Evolutionary conservation across 1,140 invertebrate species (phyloP).

Genomic region (Phocides pigmalion): DNA sequence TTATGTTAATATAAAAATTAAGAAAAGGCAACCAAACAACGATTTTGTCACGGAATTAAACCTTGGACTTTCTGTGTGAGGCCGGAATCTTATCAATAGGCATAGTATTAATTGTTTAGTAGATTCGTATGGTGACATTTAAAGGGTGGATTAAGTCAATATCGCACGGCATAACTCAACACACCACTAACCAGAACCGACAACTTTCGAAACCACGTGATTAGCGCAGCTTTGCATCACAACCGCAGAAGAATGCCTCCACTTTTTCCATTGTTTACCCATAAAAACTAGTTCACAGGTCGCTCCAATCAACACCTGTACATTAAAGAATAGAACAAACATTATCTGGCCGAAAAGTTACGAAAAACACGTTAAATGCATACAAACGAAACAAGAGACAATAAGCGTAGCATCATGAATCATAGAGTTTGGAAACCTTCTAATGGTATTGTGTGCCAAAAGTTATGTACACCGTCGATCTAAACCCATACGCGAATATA

Average conservation of each 20-base stretch:
- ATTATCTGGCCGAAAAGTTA: conserved; percentile 43
- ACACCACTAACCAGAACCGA: too few species aligned
- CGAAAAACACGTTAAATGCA: conserved; percentile 49
- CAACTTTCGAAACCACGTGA: too few species aligned
- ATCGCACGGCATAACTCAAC: too few species aligned
- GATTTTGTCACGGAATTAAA: too few species aligned
- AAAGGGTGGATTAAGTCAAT: too few species aligned
- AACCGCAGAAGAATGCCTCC: neutral
- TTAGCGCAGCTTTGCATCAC: conserved; percentile 14
- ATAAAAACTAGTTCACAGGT: conserved; percentile 47
- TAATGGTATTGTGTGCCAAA: conserved; percentile 40
- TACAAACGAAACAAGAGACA: conserved; percentile 51
- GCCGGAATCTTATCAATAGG: too few species aligned
- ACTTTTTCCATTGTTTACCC: conserved; percentile 28
- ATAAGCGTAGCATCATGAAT: conserved; percentile 60
- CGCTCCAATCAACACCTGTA: conserved; percentile 55
- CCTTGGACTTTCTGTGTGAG: too few species aligned
- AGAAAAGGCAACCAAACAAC: too few species aligned
- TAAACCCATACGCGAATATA: conserved; percentile 16
- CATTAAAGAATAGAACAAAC: conserved; percentile 52
- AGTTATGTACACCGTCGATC: conserved; percentile 33
- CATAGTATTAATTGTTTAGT: too few species aligned
- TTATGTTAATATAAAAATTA: too few species aligned
- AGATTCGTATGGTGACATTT: too few species aligned
- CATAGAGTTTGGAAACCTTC: conserved; percentile 62